phyloP scores from a whole-genome alignment of 2,113 vertebrate species.

The Symphodus melops region DNA sequence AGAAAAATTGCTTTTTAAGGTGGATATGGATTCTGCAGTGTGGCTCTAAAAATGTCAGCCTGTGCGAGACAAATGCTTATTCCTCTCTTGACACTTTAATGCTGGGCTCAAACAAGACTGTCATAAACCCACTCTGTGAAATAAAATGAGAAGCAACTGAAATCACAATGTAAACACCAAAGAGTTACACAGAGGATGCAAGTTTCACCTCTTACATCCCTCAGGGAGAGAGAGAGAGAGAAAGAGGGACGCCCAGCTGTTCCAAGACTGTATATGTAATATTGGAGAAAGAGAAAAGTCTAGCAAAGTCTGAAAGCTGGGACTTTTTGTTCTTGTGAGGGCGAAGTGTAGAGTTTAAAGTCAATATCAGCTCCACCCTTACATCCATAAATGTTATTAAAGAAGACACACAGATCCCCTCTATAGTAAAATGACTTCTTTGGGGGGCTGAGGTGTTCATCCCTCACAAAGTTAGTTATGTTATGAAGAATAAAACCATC shows the following conservation, averaged over 20 bases:
- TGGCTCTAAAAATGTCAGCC: slow-evolving; percentile 28
- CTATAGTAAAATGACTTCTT: not conserved
- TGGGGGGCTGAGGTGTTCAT: not conserved
- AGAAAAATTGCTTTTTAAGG: slow-evolving; percentile 24
- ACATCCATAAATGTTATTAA: not conserved
- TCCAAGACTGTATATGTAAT: not conserved
- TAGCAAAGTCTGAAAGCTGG: not conserved
- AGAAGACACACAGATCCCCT: not conserved
- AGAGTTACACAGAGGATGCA: slow-evolving; percentile 13
- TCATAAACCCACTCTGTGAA: slow-evolving; percentile 16
- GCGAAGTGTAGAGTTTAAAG: not conserved
- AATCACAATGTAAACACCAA: slow-evolving; percentile 43
- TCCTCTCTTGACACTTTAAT: slow-evolving; percentile 50
- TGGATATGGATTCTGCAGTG: slow-evolving; percentile 14
- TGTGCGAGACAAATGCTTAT: slow-evolving; percentile 14
- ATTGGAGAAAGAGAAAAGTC: not conserved
- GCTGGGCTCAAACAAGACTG: slow-evolving; percentile 22
- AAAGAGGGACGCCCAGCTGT: not conserved
- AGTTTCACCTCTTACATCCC: slow-evolving; percentile 2
- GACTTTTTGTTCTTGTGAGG: not conserved
- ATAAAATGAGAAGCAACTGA: slow-evolving; percentile 25
- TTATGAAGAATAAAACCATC: not conserved
- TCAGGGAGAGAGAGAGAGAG: not conserved
- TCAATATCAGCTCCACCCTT: not conserved
- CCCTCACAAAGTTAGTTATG: not conserved